Base-by-base conservation (phyloP, 2,797 vertebrate species). In the Urosaurus nigricauda region DNA sequence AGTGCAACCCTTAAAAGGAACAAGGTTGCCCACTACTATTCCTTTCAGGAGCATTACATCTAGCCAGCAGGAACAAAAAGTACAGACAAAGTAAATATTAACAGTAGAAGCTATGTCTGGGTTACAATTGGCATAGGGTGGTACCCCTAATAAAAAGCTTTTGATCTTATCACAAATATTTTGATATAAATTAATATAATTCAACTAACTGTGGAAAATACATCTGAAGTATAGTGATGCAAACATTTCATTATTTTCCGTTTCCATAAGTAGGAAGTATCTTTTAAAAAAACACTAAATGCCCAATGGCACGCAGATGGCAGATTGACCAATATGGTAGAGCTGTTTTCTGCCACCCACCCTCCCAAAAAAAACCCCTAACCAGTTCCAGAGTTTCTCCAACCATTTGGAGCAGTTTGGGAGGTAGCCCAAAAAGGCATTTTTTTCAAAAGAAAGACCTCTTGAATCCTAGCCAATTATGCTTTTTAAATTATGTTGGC, bases 191-290 rank as follows among this genome's bases (percentile, higher is more conserved):
- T 35, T 71, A 70, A n/a, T 71, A 47, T 71, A 90, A 93, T 73
- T 70, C 79, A 88, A 89, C n/a, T 60, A 77, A 88, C 65, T 63
- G 77, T 65, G 65, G 83, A 85, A 43, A 74, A 84, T 11, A 56
- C 35, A 32, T 70, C 74, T 29, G 91, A 63, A 73, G 56, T 35
- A 58, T 68, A 79, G 51, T 88, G 58, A 87, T 92, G 74, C 51
- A 9, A 89, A 75, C 83, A 74, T 70, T 92, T 78, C 90, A 53
- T 47, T 47, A 17, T 56, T 79, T 0, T 51, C 11, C 86, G 7
- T 71, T 70, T 88, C 51, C 84, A 47, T 63, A 78, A 65, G 40
- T 87, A n/a, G 32, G 26, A 87, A 60, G 0, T 35, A 35, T 37
- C 63, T 56, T 71, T 51, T 9, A 51, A 70, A 87, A 70, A 87